phyloP scores from a whole-genome alignment of 2,888 invertebrate species.

The Octodonta nipae region DNA sequence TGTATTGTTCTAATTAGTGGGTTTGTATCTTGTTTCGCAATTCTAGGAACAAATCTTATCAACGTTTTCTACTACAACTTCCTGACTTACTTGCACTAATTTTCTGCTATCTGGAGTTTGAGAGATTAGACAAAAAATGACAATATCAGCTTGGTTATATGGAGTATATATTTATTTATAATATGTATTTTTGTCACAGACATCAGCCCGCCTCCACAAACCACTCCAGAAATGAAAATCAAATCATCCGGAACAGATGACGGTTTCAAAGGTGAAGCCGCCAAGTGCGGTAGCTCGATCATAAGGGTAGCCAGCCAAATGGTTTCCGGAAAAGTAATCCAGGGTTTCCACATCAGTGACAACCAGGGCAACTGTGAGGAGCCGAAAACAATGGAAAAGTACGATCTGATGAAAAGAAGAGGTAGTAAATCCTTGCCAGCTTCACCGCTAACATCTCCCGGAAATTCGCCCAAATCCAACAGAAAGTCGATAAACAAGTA shows the following conservation, averaged over 20 bases:
- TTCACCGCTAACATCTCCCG: slow-evolving; percentile 52
- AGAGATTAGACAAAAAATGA: too few relatives aligned
- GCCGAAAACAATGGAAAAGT: slow-evolving; percentile 21
- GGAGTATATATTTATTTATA: background rate
- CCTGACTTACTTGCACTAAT: too few relatives aligned
- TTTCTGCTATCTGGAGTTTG: too few relatives aligned
- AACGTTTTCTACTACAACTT: too few relatives aligned
- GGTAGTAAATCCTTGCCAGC: slow-evolving; percentile 61
- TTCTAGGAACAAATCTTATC: too few relatives aligned
- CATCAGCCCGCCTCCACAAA: slow-evolving; percentile 11
- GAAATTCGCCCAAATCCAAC: slow-evolving; percentile 44
- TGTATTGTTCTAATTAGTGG: too few relatives aligned
- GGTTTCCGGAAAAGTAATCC: slow-evolving; percentile 35
- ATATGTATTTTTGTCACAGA: slow-evolving; percentile 9
- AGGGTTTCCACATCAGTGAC: slow-evolving; percentile 27
- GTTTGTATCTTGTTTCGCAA: too few relatives aligned
- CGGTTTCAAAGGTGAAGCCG: slow-evolving; percentile 54
- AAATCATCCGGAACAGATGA: slow-evolving; percentile 57
- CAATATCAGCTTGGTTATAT: background rate
- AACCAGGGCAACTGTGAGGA: background rate
- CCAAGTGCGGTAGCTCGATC: slow-evolving; percentile 54
- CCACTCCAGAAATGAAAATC: slow-evolving; percentile 17
- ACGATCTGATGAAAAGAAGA: slow-evolving; percentile 38
- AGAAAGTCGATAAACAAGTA: slow-evolving; percentile 45
- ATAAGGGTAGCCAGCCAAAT: slow-evolving; percentile 47